These are phyloP conservation scores for Syrista parreyssii DNA, from an alignment of 2,888 invertebrate genomes.

Conservation along the genomic window DNA sequence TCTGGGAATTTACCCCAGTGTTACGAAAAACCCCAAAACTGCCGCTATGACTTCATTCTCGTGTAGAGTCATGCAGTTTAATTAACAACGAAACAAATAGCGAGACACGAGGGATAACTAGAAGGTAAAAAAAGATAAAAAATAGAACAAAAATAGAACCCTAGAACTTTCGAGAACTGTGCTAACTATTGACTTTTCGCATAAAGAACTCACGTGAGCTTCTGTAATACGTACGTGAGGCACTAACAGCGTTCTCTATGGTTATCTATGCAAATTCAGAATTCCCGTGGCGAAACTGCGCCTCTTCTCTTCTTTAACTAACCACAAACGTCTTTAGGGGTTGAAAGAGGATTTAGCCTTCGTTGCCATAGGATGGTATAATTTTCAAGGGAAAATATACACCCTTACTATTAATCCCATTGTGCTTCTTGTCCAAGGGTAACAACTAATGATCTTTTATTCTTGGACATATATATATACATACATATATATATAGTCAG, in stretches of 20 bases:
- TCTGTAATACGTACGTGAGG: conserved; percentile 39
- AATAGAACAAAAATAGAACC: too few relatives aligned
- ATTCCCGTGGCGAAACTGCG: background rate
- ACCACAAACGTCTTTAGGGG: background rate
- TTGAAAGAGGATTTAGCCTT: background rate
- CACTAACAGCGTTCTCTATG: conserved; percentile 25
- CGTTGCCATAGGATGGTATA: background rate
- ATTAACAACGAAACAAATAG: too few relatives aligned
- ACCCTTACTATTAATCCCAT: background rate
- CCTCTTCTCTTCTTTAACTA: background rate
- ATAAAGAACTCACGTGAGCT: conserved; percentile 40
- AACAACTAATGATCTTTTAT: too few relatives aligned
- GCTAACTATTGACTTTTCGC: conserved; percentile 34
- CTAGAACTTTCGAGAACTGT: conserved; percentile 8
- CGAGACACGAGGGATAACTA: too few relatives aligned
- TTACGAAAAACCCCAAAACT: too few relatives aligned
- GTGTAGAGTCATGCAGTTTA: too few relatives aligned
- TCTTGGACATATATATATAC: too few relatives aligned
- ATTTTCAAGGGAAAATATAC: background rate
- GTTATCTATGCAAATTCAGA: conserved; percentile 50
- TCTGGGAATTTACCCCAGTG: too few relatives aligned
- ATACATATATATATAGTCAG: background rate
- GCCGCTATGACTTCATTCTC: too few relatives aligned
- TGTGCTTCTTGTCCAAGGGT: too few relatives aligned
- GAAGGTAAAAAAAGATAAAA: too few relatives aligned